Evolutionary conservation across 2,113 vertebrate genomes (phyloP).

Genomic region (Ariopsis seemanni): DNA sequence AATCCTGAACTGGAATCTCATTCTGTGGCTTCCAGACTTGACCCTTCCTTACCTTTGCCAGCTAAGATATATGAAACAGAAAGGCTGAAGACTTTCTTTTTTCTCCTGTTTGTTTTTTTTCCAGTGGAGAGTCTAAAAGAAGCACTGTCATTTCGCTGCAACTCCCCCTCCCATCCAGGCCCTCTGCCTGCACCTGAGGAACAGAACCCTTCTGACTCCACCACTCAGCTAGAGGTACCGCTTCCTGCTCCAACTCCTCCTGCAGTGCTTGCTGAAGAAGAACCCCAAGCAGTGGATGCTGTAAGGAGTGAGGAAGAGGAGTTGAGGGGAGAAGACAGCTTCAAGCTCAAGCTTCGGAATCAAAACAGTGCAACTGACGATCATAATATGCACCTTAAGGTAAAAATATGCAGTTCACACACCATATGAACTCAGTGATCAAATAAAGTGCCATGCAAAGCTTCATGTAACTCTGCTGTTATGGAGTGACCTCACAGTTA

Average conservation of each 20-base stretch:
- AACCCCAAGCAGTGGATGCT: slow-evolving; percentile 42
- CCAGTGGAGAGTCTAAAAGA: slow-evolving; percentile 64
- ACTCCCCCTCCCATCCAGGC: slow-evolving; percentile 29
- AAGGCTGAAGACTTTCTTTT: background rate
- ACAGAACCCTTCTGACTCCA: slow-evolving; percentile 37
- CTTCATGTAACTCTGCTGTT: background rate
- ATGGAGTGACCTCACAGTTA: background rate
- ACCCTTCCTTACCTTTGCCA: background rate
- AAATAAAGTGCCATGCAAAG: background rate
- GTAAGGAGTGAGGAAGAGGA: slow-evolving; percentile 37
- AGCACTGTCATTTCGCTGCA: slow-evolving; percentile 49
- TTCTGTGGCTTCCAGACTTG: background rate
- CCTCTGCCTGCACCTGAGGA: slow-evolving; percentile 47
- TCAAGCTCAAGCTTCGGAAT: slow-evolving; percentile 29
- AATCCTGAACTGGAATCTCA: background rate
- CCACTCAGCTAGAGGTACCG: background rate
- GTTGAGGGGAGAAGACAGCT: slow-evolving; percentile 38
- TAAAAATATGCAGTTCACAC: slow-evolving; percentile 27
- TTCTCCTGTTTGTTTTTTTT: background rate
- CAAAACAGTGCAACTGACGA: slow-evolving; percentile 25
- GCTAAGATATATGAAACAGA: background rate
- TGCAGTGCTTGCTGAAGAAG: background rate
- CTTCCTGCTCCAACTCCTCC: slow-evolving; percentile 17
- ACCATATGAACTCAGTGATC: background rate
- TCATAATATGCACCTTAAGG: slow-evolving; percentile 57